These are phyloP conservation scores for Nomada hirtipes DNA, from an alignment of 2,888 invertebrate species.

Conservation along the genomic window DNA sequence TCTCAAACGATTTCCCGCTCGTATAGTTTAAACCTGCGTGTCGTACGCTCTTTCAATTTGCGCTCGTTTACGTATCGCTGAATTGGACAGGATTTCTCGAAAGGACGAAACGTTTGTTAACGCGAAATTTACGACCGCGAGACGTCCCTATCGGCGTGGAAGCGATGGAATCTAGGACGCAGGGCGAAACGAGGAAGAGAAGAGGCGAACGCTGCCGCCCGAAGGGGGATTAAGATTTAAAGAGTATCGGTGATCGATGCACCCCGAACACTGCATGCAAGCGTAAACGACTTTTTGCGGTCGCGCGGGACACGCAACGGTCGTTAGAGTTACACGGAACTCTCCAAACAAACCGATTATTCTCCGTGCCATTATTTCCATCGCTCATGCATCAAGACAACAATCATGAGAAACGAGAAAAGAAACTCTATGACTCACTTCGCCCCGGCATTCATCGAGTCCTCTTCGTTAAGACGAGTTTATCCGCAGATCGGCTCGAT, in stretches of 20 bases:
- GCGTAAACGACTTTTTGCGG: conserved; percentile 16
- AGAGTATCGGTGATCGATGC: conserved; percentile 48
- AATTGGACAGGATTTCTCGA: background rate
- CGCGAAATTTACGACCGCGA: conserved; percentile 45
- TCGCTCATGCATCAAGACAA: background rate
- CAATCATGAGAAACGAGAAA: background rate
- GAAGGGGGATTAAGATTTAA: conserved; percentile 36
- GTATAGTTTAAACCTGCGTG: no score
- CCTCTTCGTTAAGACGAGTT: background rate
- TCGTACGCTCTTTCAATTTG: background rate
- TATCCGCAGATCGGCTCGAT: conserved; percentile 24
- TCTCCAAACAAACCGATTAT: background rate
- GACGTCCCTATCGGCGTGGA: conserved; percentile 56
- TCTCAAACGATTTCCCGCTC: background rate
- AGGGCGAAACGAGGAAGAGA: conserved; percentile 40
- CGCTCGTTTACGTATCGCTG: background rate
- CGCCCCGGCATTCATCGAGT: background rate
- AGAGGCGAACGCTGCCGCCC: conserved; percentile 9
- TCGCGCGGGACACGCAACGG: conserved; percentile 21
- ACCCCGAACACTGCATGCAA: conserved; percentile 38
- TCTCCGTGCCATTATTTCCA: conserved; percentile 13
- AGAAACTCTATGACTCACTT: background rate
- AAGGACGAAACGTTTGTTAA: conserved; percentile 33
- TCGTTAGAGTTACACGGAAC: conserved; percentile 16
- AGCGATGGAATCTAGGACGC: conserved; percentile 31